Conservation (phyloP, 2,888 invertebrate genomes). For the Proisotoma minuta region DNA sequence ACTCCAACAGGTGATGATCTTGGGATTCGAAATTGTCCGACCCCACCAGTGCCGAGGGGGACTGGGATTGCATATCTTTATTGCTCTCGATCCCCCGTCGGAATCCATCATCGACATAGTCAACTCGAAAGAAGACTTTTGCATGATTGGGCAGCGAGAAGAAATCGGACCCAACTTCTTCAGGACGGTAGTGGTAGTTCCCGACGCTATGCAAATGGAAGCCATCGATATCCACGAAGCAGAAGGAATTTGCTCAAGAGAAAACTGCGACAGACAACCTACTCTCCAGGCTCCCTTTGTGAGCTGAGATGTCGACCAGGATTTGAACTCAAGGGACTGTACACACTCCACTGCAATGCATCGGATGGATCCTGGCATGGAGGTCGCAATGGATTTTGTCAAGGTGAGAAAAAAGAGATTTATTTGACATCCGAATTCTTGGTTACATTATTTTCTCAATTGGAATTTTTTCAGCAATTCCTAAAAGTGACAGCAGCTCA, state of each 20-base stretch:
- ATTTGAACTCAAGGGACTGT: slow-evolving; percentile 44
- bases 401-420: slow-evolving; percentile 14
- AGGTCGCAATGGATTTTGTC: slow-evolving; percentile 43
- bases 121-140: slow-evolving; percentile 42
- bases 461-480: slow-evolving; percentile 5
- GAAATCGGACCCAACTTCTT: slow-evolving; percentile 26
- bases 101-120: slow-evolving; percentile 47
- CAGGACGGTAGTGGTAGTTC: slow-evolving; percentile 26
- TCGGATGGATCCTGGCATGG: slow-evolving; percentile 44
- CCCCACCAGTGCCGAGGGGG: slow-evolving; percentile 46
- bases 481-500: slow-evolving; percentile 12
- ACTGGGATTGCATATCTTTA: slow-evolving; percentile 46
- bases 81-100: slow-evolving; percentile 45
- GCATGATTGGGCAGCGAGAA: slow-evolving; percentile 45
- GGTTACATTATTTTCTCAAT: neutral
- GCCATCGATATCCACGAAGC: too few species aligned
- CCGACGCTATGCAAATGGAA: slow-evolving; percentile 31
- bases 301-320: slow-evolving; percentile 46
- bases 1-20: slow-evolving; percentile 11
- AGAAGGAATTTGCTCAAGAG: slow-evolving; percentile 40
- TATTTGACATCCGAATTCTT: too few species aligned
- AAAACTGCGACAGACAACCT: slow-evolving; percentile 42
- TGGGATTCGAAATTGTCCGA: slow-evolving; percentile 39
- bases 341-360: slow-evolving; percentile 46
- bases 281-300: slow-evolving; percentile 46